Evolutionary conservation across 1,140 invertebrate genomes (phyloP).

Genomic region (Magallana gigas): DNA sequence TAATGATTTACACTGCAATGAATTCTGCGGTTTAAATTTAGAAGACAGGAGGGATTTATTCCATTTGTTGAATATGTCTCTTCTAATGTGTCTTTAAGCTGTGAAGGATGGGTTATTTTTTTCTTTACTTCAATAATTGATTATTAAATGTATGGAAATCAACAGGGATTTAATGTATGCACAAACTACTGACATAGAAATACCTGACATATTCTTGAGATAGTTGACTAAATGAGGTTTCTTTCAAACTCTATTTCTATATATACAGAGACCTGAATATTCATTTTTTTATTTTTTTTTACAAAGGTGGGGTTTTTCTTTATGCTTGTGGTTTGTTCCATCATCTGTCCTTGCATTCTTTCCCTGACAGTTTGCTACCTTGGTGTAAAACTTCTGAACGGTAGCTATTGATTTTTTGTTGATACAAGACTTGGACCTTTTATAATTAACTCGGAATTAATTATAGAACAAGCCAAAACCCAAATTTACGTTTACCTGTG

Average conservation of each 20-base stretch:
- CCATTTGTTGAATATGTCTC: background rate
- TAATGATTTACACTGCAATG: constrained; percentile 26
- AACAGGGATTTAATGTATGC: background rate
- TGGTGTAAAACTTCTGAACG: constrained; percentile 13
- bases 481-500: background rate
- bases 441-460: constrained; percentile 31
- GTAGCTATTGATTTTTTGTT: constrained; percentile 23
- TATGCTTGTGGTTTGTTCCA: background rate
- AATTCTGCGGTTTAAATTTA: background rate
- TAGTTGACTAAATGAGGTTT: background rate
- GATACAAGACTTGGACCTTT: constrained; percentile 19
- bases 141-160: constrained; percentile 13
- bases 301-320: background rate
- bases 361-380: background rate
- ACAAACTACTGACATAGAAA: constrained; percentile 16
- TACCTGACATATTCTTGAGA: background rate
- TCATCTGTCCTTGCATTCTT: background rate
- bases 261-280: background rate
- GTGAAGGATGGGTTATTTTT: background rate
- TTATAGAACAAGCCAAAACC: background rate
- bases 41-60: background rate
- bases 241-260: background rate
- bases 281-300: background rate
- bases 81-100: background rate
- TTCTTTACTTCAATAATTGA: constrained; percentile 7